phyloP scores from a whole-genome alignment of 2,113 vertebrate species.

The Chamaea fasciata region DNA sequence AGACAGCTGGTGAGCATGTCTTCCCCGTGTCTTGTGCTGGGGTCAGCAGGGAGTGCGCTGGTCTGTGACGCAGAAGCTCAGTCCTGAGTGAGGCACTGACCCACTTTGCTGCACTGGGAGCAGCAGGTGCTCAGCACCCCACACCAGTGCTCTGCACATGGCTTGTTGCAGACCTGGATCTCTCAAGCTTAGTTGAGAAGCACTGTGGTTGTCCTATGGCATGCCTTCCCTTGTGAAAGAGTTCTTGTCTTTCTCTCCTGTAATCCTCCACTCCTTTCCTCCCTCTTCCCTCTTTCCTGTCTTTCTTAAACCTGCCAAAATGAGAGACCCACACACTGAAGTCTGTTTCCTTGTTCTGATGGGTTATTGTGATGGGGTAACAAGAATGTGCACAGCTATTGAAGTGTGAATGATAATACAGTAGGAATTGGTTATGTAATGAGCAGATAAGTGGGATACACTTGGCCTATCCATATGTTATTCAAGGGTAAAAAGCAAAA shows the following conservation, averaged over 20 bases:
- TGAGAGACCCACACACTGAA: neutral
- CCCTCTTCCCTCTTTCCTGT: neutral
- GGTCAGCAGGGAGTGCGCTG: accelerated
- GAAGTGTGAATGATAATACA: neutral
- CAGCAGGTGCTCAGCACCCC: neutral
- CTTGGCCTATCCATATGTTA: neutral
- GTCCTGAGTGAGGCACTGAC: neutral
- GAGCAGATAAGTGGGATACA: neutral
- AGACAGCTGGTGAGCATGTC: neutral
- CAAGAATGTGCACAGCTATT: neutral
- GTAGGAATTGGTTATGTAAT: neutral
- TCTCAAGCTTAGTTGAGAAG: neutral
- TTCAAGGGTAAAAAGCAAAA: neutral
- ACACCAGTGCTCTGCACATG: accelerated
- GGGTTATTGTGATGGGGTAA: neutral
- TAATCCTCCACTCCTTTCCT: accelerated
- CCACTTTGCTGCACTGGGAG: neutral
- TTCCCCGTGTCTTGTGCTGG: neutral
- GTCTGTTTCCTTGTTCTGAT: neutral
- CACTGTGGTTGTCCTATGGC: neutral
- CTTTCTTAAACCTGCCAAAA: neutral
- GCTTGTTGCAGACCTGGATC: neutral
- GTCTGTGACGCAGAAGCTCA: neutral
- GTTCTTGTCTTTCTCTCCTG: neutral
- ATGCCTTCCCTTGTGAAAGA: neutral